A percentile compares a stretch with the other conserved stretches of the same genome.
Conservation (phyloP, 2,888 invertebrate genomes). For the Quadriops clusia region DNA sequence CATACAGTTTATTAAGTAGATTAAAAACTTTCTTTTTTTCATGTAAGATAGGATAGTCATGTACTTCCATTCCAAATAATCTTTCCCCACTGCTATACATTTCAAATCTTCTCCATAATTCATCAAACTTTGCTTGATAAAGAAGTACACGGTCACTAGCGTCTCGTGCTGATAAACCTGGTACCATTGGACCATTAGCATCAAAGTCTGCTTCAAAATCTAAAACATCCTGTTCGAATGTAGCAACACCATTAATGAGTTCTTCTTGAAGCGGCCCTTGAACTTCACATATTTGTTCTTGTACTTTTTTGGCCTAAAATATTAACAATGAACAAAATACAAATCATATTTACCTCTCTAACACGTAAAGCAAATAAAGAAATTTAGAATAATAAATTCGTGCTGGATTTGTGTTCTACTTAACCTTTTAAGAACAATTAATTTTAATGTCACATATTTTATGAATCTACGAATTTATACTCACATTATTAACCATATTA, state of each 20-base stretch:
- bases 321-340: conserved; percentile 1
- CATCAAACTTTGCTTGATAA: conserved; percentile 73
- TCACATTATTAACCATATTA: conserved; percentile 61
- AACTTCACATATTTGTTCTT: conserved; percentile 57
- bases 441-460: too few species aligned
- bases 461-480: too few species aligned
- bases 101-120: conserved; percentile 67
- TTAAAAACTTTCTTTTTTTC: conserved; percentile 75
- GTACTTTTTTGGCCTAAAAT: conserved; percentile 51
- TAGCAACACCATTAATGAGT: conserved; percentile 55
- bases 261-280: conserved; percentile 65
- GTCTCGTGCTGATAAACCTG: conserved; percentile 71
- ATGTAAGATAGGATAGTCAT: conserved; percentile 70
- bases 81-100: conserved; percentile 77
- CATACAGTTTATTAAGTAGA: conserved; percentile 70
- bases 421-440: too few species aligned
- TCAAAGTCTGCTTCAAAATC: conserved; percentile 63
- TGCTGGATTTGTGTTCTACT: too few species aligned
- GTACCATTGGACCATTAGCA: conserved; percentile 72
- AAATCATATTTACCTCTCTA: not conserved
- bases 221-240: conserved; percentile 53
- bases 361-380: too few species aligned
- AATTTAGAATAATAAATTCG: too few species aligned
- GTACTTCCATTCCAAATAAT: conserved; percentile 70
- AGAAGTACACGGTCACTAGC: conserved; percentile 70